A percentile compares a stretch with the other conserved stretches of the same genome.
phyloP scores from a whole-genome alignment of 2,113 vertebrate genomes.

The Vicugna pacos region DNA sequence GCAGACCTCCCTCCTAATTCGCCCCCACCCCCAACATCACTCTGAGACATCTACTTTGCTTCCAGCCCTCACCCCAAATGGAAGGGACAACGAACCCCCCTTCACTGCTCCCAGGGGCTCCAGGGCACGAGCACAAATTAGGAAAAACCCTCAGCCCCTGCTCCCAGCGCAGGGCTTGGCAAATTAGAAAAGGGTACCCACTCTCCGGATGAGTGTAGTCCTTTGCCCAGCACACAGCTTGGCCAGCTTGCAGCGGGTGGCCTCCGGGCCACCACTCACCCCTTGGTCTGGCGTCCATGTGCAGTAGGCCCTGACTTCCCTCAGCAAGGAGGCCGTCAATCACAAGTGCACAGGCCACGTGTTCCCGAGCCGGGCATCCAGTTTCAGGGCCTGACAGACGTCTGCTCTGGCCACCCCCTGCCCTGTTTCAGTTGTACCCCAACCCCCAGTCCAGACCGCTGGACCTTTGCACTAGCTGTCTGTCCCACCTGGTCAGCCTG shows the following conservation, averaged over 20 bases:
- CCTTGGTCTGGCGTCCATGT: background rate
- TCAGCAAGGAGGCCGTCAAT: background rate
- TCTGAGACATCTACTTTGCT: background rate
- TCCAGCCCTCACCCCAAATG: background rate
- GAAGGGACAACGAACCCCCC: background rate
- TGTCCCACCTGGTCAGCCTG: background rate
- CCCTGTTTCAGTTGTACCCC: background rate
- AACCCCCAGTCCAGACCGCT: background rate
- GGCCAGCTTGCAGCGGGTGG: background rate
- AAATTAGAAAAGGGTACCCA: too few relatives aligned
- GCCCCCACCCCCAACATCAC: too few relatives aligned
- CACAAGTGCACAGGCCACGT: accelerated
- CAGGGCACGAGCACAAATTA: background rate
- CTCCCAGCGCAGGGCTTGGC: background rate
- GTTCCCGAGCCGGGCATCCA: background rate
- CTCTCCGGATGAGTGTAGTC: background rate
- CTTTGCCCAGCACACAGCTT: background rate
- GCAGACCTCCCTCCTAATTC: accelerated
- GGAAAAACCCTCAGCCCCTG: too few relatives aligned
- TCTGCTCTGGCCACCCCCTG: background rate
- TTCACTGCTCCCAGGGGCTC: background rate
- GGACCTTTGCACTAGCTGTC: accelerated
- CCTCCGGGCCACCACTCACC: background rate
- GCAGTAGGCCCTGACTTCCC: background rate
- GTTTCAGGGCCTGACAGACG: background rate